phyloP scores from a whole-genome alignment of 2,888 invertebrate species.

The Rhabditophanes sp. region DNA sequence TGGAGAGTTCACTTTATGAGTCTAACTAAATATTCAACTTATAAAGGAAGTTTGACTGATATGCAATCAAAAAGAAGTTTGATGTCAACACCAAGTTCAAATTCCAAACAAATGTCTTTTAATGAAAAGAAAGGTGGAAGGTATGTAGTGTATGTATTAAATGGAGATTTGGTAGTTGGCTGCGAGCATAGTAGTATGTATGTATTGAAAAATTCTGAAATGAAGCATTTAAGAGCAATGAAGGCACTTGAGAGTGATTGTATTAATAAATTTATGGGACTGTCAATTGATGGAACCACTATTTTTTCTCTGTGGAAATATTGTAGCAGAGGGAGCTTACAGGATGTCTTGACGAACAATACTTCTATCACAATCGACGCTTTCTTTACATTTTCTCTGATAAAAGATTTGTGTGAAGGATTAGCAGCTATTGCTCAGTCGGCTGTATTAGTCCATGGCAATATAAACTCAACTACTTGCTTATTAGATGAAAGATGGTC shows the following conservation, averaged over 20 bases:
- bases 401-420: conserved; percentile 21
- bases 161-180: too few relatives aligned
- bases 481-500: conserved; percentile 32
- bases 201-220: too few relatives aligned
- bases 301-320: conserved; percentile 29
- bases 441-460: conserved; percentile 19
- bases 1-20: too few relatives aligned
- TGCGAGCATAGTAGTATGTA: too few relatives aligned
- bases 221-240: too few relatives aligned
- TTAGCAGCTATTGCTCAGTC: conserved; percentile 19
- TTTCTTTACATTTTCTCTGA: conserved; percentile 24
- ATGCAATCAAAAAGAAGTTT: too few relatives aligned
- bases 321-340: conserved; percentile 15
- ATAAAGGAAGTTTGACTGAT: too few relatives aligned
- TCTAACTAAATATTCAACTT: too few relatives aligned
- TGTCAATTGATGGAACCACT: conserved; percentile 25
- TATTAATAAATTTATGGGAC: conserved; percentile 31
- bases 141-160: too few relatives aligned
- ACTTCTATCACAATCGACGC: conserved; percentile 24
- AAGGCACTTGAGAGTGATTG: conserved; percentile 21
- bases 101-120: too few relatives aligned
- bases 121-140: too few relatives aligned
- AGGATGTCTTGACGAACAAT: conserved; percentile 20
- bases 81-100: too few relatives aligned
- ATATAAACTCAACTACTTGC: conserved; percentile 22